Base-by-base conservation (phyloP, 2,888 invertebrate genomes). In the Anticlea derivata region DNA sequence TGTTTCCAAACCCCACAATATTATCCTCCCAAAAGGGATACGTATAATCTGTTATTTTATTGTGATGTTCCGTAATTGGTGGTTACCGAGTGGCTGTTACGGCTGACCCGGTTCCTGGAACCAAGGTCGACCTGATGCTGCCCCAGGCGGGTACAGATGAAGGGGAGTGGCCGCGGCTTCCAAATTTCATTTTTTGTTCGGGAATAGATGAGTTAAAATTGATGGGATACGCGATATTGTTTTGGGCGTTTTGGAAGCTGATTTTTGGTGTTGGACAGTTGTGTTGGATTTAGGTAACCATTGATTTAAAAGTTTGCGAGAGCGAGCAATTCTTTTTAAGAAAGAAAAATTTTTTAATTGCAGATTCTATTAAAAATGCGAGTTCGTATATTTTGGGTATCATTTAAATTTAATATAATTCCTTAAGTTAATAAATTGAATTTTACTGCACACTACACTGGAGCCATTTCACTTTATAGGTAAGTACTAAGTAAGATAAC, bases 1-100 rank as follows among this genome's bases (percentile, higher is more conserved):
- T 39, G 40, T 44, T 37, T 44, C 45, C 13, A 38, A 37, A 39
- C 41, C 34, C 39, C 24, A 37, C 24, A n/a, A 17, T 39, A 41
- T 27, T 46, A 53, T 50, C 39, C 20, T 61, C 61, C 58, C 75
- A 78, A 71, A 75, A 66, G 61, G 73, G 62, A 65, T 68, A 68
- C 63, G 59, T 71, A 71, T 84, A 86, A 86, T 86, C 83, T 83
- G 82, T 80, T 83, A 78, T 81, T 84, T 82, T 84, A 80, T 81
- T 82, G 75, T 79, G 83, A 83, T 84, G 83, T 78, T 74, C 69
- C 65, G 76, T 85, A 86, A 86, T 86, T 85, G 76, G 60, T 65
- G 80, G 83, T 75, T 80, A 66, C 64, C 49, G 64, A 63, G 69
- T 63, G 64, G 75, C 75, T 72, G 80, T 84, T 82, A 81, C 68